A percentile compares a stretch with the other conserved stretches of the same genome.
phyloP scores from a whole-genome alignment of 2,113 vertebrate genomes.

The Nothoprocta pentlandii region DNA sequence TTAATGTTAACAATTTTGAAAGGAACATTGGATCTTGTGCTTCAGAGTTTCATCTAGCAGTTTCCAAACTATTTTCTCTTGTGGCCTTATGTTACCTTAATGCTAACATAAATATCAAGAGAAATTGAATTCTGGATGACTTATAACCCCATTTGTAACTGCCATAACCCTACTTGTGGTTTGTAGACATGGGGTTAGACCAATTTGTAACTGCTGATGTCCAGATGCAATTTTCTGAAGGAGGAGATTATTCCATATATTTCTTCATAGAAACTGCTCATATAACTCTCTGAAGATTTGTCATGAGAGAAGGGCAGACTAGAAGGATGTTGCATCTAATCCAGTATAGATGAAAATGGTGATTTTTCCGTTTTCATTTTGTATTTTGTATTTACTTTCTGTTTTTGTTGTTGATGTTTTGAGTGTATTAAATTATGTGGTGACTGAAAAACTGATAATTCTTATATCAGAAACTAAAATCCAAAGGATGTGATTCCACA shows the following conservation, averaged over 20 bases:
- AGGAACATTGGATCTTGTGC: neutral
- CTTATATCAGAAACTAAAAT: neutral
- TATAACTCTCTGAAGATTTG: neutral
- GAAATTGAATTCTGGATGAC: neutral
- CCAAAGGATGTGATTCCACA: neutral
- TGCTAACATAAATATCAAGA: neutral
- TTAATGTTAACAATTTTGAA: conserved; percentile 25
- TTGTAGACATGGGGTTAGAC: neutral
- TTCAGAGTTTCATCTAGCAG: neutral
- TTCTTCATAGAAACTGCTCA: neutral
- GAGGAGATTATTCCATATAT: neutral
- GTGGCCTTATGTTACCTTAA: conserved; percentile 9
- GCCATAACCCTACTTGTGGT: neutral
- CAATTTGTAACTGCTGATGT: neutral
- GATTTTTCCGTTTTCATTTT: neutral
- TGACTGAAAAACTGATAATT: neutral
- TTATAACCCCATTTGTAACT: neutral
- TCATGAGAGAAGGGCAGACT: neutral
- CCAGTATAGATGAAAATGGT: neutral
- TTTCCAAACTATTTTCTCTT: conserved; percentile 17
- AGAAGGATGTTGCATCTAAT: neutral
- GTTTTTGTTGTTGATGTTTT: neutral
- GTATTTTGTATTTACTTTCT: neutral
- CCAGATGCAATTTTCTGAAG: neutral
- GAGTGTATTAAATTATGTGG: neutral